Conservation (phyloP, 2,888 invertebrate genomes). For the Ornithoptera alexandrae region DNA sequence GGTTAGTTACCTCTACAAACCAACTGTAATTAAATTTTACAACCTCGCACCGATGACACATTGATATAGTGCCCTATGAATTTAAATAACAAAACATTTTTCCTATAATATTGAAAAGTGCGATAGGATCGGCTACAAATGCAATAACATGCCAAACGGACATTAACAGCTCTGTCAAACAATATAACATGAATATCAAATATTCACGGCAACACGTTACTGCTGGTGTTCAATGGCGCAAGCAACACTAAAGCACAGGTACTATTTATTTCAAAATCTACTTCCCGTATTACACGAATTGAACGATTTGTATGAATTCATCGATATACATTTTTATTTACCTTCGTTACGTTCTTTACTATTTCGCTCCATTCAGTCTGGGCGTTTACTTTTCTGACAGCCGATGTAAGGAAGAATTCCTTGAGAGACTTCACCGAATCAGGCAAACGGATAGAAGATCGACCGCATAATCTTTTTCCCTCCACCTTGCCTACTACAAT, state of each 20-base stretch:
- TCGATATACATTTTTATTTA: no score
- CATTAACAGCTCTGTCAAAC: conserved; percentile 77
- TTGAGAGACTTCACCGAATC: no score
- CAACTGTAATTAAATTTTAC: conserved; percentile 36
- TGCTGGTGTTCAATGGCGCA: conserved; percentile 58
- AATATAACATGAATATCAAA: conserved; percentile 65
- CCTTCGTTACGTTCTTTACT: no score
- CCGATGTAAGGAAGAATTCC: no score
- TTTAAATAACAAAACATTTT: conserved; percentile 50
- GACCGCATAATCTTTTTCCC: no score
- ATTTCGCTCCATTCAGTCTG: no score
- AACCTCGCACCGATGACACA: conserved; percentile 39
- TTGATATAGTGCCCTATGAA: conserved; percentile 46
- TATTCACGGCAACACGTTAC: conserved; percentile 67
- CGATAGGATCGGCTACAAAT: conserved; percentile 49
- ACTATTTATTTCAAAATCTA: conserved; percentile 32
- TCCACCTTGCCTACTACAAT: no score
- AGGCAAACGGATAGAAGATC: no score
- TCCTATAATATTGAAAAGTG: conserved; percentile 53
- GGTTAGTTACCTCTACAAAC: conserved; percentile 21
- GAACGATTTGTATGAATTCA: conserved; percentile 6
- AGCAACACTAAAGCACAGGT: conserved; percentile 53
- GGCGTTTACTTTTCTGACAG: no score
- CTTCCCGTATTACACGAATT: conserved; percentile 25
- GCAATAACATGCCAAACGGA: conserved; percentile 72